Evolutionary conservation across 2,888 invertebrate species (phyloP).

Genomic region (Rhorus exstirpatorius): DNA sequence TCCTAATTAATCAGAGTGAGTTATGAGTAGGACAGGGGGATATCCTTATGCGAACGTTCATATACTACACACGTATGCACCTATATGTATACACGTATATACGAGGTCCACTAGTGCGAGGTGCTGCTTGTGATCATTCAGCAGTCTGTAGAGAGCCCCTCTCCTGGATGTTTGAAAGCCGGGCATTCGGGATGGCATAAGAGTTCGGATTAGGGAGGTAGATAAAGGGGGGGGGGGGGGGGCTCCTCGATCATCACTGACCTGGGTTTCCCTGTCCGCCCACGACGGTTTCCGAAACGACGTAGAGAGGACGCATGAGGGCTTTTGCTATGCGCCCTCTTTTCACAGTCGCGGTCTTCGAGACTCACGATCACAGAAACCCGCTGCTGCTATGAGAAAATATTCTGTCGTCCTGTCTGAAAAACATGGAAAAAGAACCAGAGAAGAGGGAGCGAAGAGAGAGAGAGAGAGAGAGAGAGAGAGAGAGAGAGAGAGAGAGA

Average conservation of each 20-base stretch:
- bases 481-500: not conserved
- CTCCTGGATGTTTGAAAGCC: constrained; percentile 59
- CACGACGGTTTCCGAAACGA: constrained; percentile 36
- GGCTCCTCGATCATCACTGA: constrained; percentile 68
- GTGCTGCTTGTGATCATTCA: constrained; percentile 43
- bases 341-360: constrained; percentile 12
- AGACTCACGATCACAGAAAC: constrained; percentile 31
- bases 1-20: constrained; percentile 74
- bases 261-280: constrained; percentile 64
- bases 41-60: constrained; percentile 65
- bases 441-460: not conserved
- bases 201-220: constrained; percentile 62
- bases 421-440: constrained; percentile 28
- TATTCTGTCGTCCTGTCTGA: constrained; percentile 34
- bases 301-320: constrained; percentile 8
- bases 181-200: constrained; percentile 60
- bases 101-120: not conserved
- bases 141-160: constrained; percentile 19
- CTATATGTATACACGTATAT: constrained; percentile 2
- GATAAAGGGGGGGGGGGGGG: constrained; percentile 22
- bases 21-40: constrained; percentile 69
- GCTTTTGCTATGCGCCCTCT: constrained; percentile 37
- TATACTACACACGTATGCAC: constrained; percentile 14
- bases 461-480: constrained; percentile 37
- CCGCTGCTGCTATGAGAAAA: constrained; percentile 51